phyloP scores from a whole-genome alignment of 1,140 invertebrate genomes.

The Drosophila rufa region DNA sequence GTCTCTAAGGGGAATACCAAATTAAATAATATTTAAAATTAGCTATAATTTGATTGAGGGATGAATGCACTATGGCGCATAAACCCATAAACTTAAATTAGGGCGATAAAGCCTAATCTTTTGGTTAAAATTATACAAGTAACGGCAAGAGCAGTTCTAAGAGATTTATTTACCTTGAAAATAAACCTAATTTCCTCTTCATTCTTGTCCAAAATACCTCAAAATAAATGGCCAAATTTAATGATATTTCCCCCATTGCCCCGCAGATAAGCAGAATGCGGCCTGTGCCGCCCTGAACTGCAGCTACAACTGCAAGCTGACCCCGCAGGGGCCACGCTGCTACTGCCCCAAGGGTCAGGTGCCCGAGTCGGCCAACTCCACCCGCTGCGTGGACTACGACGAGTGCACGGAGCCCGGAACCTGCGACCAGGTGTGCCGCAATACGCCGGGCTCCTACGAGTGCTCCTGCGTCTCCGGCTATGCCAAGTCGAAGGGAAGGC shows the following conservation, averaged over 20 bases:
- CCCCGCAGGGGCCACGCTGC: constrained; percentile 89
- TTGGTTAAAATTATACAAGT: background rate
- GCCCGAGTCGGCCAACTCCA: constrained; percentile 87
- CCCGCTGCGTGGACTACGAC: constrained; percentile 90
- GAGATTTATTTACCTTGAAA: background rate
- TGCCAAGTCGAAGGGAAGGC: constrained; percentile 85
- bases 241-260: background rate
- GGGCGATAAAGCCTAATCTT: no score
- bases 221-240: constrained; percentile 2
- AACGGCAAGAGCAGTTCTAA: background rate
- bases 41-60: no score
- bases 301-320: constrained; percentile 88
- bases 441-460: constrained; percentile 89
- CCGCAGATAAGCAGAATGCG: constrained; percentile 85
- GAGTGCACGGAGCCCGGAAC: constrained; percentile 90
- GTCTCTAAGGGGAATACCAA: no score
- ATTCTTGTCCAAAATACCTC: background rate
- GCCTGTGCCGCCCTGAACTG: constrained; percentile 88
- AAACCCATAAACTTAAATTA: no score
- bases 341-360: constrained; percentile 91
- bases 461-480: constrained; percentile 93
- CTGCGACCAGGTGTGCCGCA: constrained; percentile 93
- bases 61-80: no score
- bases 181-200: background rate
- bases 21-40: no score